Conservation (phyloP, 2,113 vertebrate species). For the Lucifuga dentata region DNA sequence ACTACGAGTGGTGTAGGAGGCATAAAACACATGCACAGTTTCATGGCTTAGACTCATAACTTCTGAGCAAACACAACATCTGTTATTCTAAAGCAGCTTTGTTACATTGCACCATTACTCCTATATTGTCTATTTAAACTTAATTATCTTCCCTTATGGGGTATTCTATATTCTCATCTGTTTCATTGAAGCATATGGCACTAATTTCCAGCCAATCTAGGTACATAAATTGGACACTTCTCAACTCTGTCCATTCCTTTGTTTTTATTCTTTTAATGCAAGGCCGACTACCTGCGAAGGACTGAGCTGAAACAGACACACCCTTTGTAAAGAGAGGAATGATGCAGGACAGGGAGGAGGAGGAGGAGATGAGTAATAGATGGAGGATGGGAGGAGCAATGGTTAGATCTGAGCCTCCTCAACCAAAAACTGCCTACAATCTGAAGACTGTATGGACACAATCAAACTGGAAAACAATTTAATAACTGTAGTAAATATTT, state of each 20-base stretch:
- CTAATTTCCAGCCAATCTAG: neutral
- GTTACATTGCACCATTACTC: too few species aligned
- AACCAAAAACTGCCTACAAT: neutral
- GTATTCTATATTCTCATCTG: too few species aligned
- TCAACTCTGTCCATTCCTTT: neutral
- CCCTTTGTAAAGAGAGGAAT: slow-evolving; percentile 72
- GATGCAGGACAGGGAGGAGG: slow-evolving; percentile 13
- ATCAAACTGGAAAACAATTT: too few species aligned
- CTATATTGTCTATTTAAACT: too few species aligned
- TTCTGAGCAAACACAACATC: neutral
- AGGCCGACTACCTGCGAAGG: slow-evolving; percentile 47
- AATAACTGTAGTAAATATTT: too few species aligned
- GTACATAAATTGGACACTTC: neutral
- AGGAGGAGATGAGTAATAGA: slow-evolving; percentile 1
- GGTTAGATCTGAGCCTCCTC: slow-evolving; percentile 2
- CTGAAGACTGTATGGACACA: neutral
- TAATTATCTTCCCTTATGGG: too few species aligned
- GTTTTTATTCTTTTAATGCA: slow-evolving; percentile 3
- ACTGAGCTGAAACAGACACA: slow-evolving; percentile 67
- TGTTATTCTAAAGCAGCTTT: neutral
- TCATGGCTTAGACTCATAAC: neutral
- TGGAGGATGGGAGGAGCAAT: slow-evolving; percentile 37
- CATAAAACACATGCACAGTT: neutral
- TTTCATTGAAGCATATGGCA: neutral
- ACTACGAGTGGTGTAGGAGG: neutral